phyloP scores from a whole-genome alignment of 2,888 invertebrate genomes.

The Tachina grossa region DNA sequence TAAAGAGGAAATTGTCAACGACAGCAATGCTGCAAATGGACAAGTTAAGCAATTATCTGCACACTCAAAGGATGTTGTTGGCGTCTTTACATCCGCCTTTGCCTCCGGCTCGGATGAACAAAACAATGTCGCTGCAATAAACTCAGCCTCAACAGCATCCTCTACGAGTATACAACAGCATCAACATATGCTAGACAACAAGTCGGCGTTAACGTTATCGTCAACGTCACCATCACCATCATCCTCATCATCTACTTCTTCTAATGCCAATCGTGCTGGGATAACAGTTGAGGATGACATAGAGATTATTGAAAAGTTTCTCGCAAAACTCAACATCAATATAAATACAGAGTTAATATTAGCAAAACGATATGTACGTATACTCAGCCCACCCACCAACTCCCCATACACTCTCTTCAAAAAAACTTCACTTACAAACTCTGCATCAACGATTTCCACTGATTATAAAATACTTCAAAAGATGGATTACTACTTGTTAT shows the following conservation, averaged over 20 bases:
- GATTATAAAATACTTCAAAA: slow-evolving; percentile 74
- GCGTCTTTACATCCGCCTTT: slow-evolving; percentile 65
- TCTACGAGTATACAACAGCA: not conserved
- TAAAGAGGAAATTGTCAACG: slow-evolving; percentile 59
- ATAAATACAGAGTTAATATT: slow-evolving; percentile 82
- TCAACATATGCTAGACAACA: slow-evolving; percentile 37
- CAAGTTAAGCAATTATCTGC: slow-evolving; percentile 63
- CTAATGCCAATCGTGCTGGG: slow-evolving; percentile 50
- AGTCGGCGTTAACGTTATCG: not conserved
- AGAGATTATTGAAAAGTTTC: slow-evolving; percentile 81
- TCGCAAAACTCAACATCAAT: slow-evolving; percentile 82
- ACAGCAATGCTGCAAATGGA: slow-evolving; percentile 54
- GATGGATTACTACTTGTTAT: slow-evolving; percentile 79
- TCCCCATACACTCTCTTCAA: slow-evolving; percentile 27
- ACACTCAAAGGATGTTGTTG: slow-evolving; percentile 63
- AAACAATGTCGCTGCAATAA: slow-evolving; percentile 29
- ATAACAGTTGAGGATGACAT: slow-evolving; percentile 72
- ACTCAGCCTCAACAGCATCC: slow-evolving; percentile 1
- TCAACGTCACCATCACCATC: no score
- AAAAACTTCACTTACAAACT: slow-evolving; percentile 51
- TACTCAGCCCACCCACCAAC: slow-evolving; percentile 21
- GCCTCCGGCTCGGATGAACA: slow-evolving; percentile 17
- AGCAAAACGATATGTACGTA: slow-evolving; percentile 77
- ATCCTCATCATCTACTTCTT: not conserved
- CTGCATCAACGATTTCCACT: slow-evolving; percentile 62